These are phyloP conservation scores for Crypturellus tataupa DNA, from an alignment of 2,797 vertebrate species.

Conservation along the genomic window DNA sequence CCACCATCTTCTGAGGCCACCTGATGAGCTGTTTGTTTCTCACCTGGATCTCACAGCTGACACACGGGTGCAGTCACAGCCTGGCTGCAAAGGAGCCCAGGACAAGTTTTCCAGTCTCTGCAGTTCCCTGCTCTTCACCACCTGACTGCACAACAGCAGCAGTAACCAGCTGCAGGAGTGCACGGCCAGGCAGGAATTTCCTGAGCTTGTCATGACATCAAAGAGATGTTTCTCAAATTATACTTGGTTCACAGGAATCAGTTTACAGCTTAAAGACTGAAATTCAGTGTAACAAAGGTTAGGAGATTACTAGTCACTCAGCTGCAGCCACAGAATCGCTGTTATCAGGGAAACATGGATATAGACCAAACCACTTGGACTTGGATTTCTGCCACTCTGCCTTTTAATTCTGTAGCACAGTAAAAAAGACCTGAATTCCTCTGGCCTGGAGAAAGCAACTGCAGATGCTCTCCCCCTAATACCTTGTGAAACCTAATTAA, in stretches of 20 bases:
- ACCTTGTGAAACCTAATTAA: conserved; percentile 17
- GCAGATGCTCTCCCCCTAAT: neutral
- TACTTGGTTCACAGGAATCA: neutral
- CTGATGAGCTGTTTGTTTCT: too few relatives aligned
- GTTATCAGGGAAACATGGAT: neutral
- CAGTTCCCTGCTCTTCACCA: neutral
- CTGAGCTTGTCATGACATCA: neutral
- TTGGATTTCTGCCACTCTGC: neutral
- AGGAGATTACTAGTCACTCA: neutral
- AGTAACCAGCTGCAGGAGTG: neutral
- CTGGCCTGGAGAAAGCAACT: neutral
- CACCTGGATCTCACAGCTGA: accelerated
- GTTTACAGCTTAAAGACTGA: neutral
- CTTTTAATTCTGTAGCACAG: neutral
- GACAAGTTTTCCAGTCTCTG: neutral
- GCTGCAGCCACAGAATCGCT: neutral
- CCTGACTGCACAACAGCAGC: neutral
- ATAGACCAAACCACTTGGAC: neutral
- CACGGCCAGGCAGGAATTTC: neutral
- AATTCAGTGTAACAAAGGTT: accelerated
- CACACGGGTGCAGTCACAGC: neutral
- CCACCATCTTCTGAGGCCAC: too few relatives aligned
- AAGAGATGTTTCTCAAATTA: neutral
- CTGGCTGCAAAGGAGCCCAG: neutral
- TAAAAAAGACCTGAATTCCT: neutral